Conservation (phyloP, 2,888 invertebrate species). For the Lutraria lutraria region DNA sequence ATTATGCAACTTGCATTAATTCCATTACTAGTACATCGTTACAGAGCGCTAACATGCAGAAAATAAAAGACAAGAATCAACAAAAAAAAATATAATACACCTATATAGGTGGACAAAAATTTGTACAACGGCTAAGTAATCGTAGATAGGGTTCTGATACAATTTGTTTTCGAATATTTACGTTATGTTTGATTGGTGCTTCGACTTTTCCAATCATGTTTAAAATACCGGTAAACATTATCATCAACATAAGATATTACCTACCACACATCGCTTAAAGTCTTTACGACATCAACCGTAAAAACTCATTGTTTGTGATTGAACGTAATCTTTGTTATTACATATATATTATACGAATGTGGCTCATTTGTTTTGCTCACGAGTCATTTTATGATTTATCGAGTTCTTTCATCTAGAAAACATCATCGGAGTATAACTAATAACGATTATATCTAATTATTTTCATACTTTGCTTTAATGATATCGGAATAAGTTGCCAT, state of each 20-base stretch:
- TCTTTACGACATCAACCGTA: not conserved
- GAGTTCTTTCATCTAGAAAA: not conserved
- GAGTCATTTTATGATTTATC: conserved; percentile 12
- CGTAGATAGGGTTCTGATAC: too few relatives aligned
- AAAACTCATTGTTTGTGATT: not conserved
- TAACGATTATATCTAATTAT: conserved; percentile 12
- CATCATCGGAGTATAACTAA: not conserved
- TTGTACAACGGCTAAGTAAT: too few relatives aligned
- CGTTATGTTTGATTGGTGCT: too few relatives aligned
- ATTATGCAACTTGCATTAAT: too few relatives aligned
- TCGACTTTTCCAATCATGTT: not conserved
- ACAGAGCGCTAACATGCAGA: too few relatives aligned
- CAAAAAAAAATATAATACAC: too few relatives aligned
- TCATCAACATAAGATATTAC: not conserved
- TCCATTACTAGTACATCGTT: too few relatives aligned
- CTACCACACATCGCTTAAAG: not conserved
- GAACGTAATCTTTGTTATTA: not conserved
- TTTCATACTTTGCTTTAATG: conserved; percentile 5
- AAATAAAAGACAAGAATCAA: too few relatives aligned
- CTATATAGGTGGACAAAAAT: too few relatives aligned
- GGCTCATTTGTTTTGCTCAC: not conserved
- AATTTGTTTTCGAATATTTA: too few relatives aligned
- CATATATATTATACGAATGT: not conserved
- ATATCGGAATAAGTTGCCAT: not conserved
- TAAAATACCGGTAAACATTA: not conserved